Conservation (phyloP, 1,140 invertebrate genomes). For the Calosoma granatense region DNA sequence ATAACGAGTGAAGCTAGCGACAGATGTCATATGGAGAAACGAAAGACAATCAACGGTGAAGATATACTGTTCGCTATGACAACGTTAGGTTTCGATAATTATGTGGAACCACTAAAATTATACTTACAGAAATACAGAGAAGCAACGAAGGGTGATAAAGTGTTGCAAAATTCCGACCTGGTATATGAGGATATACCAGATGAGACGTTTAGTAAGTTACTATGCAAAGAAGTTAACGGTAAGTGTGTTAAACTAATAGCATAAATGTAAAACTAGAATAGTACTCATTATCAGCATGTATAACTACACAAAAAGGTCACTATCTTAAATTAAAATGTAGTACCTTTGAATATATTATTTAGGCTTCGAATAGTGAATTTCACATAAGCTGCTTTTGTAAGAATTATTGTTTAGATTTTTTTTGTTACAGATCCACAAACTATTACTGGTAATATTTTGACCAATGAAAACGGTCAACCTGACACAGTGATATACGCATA, state of each 20-base stretch:
- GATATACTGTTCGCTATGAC: conserved; percentile 96
- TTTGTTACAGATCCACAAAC: conserved; percentile 22
- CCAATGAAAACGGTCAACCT: conserved; percentile 21
- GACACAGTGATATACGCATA: conserved; percentile 33
- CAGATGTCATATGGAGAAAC: conserved; percentile 91
- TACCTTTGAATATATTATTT: conserved; percentile 11
- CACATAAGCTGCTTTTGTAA: conserved; percentile 1
- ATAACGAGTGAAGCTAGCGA: conserved; percentile 98
- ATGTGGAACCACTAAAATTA: conserved; percentile 92
- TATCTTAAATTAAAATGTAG: conserved; percentile 15
- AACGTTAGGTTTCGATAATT: conserved; percentile 95
- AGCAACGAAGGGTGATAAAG: conserved; percentile 33
- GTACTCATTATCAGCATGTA: no score
- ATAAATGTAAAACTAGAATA: not conserved
- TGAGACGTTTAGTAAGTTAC: conserved; percentile 28
- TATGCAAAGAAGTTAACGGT: no score
- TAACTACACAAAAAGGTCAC: no score
- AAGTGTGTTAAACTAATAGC: not conserved
- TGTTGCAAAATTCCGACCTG: conserved; percentile 24
- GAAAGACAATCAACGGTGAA: conserved; percentile 99
- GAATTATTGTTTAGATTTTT: not conserved
- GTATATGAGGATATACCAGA: conserved; percentile 29
- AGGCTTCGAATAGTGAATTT: not conserved
- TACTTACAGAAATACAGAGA: conserved; percentile 97
- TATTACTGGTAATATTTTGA: conserved; percentile 22